Conservation (phyloP, 1,140 invertebrate genomes). For the Phymorhynchus buccinoides region DNA sequence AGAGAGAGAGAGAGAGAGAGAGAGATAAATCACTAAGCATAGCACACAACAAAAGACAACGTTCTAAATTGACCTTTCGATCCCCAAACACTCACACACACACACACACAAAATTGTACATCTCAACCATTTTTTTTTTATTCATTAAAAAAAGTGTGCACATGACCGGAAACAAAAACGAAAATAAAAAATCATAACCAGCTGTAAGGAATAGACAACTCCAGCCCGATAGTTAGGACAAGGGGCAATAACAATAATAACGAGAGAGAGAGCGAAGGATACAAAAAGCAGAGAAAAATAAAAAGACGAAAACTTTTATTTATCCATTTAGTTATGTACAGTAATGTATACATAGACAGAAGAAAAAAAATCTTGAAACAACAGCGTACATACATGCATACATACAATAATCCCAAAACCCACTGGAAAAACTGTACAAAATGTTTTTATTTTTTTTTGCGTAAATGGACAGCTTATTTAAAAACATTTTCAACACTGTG, state of each 20-base stretch:
- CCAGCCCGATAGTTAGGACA: not conserved
- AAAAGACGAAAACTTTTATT: not conserved
- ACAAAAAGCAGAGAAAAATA: not conserved
- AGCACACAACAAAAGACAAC: no score
- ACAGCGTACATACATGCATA: not conserved
- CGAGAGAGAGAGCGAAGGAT: not conserved
- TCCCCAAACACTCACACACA: constrained; percentile 28
- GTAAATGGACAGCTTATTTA: not conserved
- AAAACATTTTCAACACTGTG: not conserved
- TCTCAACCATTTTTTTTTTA: constrained; percentile 8
- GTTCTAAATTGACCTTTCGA: no score
- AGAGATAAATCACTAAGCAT: no score
- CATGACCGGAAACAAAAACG: not conserved
- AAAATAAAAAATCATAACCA: not conserved
- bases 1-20: no score
- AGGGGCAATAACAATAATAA: not conserved
- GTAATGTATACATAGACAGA: not conserved
- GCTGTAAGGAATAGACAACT: not conserved
- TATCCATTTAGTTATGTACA: not conserved
- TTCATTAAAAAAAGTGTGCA: constrained; percentile 12
- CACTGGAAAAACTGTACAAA: not conserved
- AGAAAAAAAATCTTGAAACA: not conserved
- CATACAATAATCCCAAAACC: not conserved
- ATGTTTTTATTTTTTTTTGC: not conserved
- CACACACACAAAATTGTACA: constrained; percentile 8